These are phyloP conservation scores for Euwallacea similis DNA, from an alignment of 1,140 invertebrate species.

Conservation along the genomic window DNA sequence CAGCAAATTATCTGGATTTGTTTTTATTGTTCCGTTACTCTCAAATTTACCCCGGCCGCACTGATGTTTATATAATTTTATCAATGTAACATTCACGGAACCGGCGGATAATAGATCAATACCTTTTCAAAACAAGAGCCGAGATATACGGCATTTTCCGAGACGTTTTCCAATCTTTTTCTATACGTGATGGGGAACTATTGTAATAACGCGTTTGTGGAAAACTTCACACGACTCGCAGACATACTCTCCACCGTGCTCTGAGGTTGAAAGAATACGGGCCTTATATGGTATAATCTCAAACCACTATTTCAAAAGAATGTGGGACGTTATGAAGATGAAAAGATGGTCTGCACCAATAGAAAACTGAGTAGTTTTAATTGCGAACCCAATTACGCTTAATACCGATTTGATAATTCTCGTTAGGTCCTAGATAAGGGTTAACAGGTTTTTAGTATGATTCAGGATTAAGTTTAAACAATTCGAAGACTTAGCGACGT, in stretches of 20 bases:
- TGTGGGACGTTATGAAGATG: constrained; percentile 23
- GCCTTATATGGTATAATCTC: constrained; percentile 29
- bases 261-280: constrained; percentile 16
- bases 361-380: background rate
- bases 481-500: background rate
- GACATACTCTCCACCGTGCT: constrained; percentile 10
- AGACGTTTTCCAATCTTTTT: constrained; percentile 22
- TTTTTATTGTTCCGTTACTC: no score
- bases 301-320: constrained; percentile 34
- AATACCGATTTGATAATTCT: no score
- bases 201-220: constrained; percentile 34
- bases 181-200: constrained; percentile 11
- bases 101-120: no score
- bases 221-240: constrained; percentile 31
- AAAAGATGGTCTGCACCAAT: constrained; percentile 18
- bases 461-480: no score
- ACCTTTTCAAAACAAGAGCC: no score
- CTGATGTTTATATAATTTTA: no score
- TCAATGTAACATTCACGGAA: no score
- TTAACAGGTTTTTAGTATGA: no score
- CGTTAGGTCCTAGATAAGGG: no score
- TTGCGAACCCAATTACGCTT: no score
- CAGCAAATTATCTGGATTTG: no score
- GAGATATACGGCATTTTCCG: constrained; percentile 19
- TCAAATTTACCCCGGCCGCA: no score